These are phyloP conservation scores for Scleropages formosus DNA, from an alignment of 2,797 vertebrate genomes.

Conservation along the genomic window DNA sequence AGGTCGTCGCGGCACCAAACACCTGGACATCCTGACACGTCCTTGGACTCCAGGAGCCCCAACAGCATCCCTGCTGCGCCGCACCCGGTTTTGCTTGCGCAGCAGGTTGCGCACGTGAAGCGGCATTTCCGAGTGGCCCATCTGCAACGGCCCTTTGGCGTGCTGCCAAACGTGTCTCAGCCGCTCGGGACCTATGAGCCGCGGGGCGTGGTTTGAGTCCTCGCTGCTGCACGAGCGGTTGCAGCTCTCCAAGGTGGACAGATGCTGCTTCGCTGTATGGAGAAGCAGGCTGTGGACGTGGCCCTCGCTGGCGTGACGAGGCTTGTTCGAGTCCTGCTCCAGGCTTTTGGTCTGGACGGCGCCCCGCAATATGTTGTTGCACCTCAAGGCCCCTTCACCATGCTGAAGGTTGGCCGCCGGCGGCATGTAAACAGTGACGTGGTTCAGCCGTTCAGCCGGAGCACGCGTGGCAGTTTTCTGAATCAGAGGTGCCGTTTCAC, in stretches of 20 bases:
- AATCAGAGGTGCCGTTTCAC: constrained; percentile 62
- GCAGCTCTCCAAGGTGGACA: constrained; percentile 13
- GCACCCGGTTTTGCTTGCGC: constrained; percentile 53
- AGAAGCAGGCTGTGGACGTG: constrained; percentile 52
- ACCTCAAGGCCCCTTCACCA: constrained; percentile 47
- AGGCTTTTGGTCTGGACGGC: constrained; percentile 44
- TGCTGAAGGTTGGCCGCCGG: constrained; percentile 49
- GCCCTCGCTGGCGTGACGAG: constrained; percentile 39
- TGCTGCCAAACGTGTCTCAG: constrained; percentile 36
- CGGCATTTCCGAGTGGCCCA: constrained; percentile 52
- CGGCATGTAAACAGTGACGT: constrained; percentile 48
- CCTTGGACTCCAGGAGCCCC: constrained; percentile 63
- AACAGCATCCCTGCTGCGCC: constrained; percentile 52
- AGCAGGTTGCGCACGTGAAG: constrained; percentile 34
- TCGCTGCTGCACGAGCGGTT: constrained; percentile 43
- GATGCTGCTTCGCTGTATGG: background rate
- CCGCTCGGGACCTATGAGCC: constrained; percentile 39
- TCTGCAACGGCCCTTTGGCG: constrained; percentile 39
- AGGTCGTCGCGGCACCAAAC: constrained; percentile 71
- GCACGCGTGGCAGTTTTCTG: constrained; percentile 66
- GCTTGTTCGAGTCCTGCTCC: constrained; percentile 53
- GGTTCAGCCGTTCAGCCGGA: constrained; percentile 60
- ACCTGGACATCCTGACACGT: constrained; percentile 75
- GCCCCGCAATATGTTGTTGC: constrained; percentile 55
- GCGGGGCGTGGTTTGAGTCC: constrained; percentile 24